phyloP scores from a whole-genome alignment of 53 echinoderm and acorn worm species.

The Patiria pectinifera region DNA sequence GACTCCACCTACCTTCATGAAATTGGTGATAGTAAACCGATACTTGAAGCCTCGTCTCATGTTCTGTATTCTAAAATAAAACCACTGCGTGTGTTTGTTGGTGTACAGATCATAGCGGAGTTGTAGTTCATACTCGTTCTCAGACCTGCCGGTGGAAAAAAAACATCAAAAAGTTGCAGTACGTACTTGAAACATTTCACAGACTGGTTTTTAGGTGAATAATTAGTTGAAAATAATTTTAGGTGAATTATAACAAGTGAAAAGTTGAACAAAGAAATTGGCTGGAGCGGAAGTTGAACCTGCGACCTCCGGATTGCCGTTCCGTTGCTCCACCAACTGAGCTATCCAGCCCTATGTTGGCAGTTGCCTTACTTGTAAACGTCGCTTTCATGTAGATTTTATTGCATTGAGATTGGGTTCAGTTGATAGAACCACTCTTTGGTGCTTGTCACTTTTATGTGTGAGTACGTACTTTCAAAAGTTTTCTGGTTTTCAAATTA shows the following conservation, averaged over 20 bases:
- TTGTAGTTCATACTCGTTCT: constrained; percentile 89
- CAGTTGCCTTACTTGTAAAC: no score
- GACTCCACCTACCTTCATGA: constrained; percentile 82
- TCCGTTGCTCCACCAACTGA: no score
- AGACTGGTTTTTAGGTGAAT: no score
- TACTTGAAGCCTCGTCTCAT: constrained; percentile 77
- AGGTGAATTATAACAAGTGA: no score
- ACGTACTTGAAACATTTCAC: not conserved
- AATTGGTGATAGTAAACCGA: constrained; percentile 93
- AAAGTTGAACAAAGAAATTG: no score
- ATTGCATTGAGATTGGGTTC: not conserved
- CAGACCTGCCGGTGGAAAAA: constrained; percentile 53
- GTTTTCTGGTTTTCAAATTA: no score
- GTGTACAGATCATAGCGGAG: constrained; percentile 95
- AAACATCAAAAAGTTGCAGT: not conserved
- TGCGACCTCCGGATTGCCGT: no score
- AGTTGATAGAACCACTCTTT: not conserved
- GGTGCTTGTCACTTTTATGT: not conserved
- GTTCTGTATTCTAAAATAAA: constrained; percentile 91
- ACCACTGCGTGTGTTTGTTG: constrained; percentile 97
- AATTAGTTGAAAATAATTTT: not conserved
- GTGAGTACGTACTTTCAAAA: not conserved
- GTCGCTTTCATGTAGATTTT: no score
- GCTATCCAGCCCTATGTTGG: no score
- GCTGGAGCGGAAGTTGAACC: no score